Evolutionary conservation across 2,113 vertebrate species (phyloP), one percentile per base, ranked within the genome.

Genomic region (Puffinus mauretanicus): DNA sequence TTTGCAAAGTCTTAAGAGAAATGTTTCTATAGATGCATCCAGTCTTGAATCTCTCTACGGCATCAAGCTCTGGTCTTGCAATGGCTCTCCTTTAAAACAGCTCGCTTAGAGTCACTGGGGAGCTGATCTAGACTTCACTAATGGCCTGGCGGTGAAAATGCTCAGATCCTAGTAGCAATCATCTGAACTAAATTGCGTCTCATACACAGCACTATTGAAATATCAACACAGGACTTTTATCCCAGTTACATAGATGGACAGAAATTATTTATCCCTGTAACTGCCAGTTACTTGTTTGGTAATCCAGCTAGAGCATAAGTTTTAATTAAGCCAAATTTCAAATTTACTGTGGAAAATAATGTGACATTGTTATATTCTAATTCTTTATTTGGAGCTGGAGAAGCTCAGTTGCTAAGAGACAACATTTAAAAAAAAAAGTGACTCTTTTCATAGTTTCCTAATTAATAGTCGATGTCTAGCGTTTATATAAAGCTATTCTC

Each of bases 351-450:
- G 58, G 64, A 81, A 96, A 96, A 94, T 52, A 88, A 80, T 34
- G 25, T 42, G 66, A 66, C 65, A 57, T 86, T 93, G 47, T 84
- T 88, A 84, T 60, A 81, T 52, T 65, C 29, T 69, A 75, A 87
- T 76, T 92, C 69, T 81, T 78, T 87, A 54, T 57, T 69, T 55
- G 70, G 55, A 82, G 40, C 65, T 77, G 65, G 61, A 84, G 64
- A 64, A 72, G 22, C 32, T n/a, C 58, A 84, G 90, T 97, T 96
- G 90, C 94, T 93, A 95, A 71, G 86, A 96, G 60, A 96, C 76
- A 78, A 40, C 13, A 8, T 36, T 71, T 47, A 40, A 40, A 40
- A 40, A 40, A 51, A 42, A 22, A 42, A 17, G 30, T n/a, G 36
- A 61, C 40, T 73, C n/a, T 51, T 62, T 58, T 80, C 62, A 34